A percentile compares a stretch with the other conserved stretches of the same genome.
Conservation (phyloP, 2,888 invertebrate species). For the Noctua pronuba region DNA sequence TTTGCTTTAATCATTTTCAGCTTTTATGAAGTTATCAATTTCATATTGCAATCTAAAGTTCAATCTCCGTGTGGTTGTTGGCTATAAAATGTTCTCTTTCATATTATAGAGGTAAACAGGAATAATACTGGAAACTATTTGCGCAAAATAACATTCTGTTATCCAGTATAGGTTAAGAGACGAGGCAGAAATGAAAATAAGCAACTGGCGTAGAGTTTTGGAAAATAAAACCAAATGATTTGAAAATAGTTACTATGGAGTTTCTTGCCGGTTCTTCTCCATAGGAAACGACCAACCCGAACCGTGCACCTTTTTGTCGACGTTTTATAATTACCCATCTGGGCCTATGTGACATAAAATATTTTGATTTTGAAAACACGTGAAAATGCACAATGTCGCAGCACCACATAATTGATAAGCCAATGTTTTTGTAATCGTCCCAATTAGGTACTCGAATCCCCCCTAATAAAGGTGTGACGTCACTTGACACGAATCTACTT, state of each 20-base stretch:
- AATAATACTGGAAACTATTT: background rate
- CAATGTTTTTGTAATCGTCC: slow-evolving; percentile 18
- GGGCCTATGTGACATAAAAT: too few relatives aligned
- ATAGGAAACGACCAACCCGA: too few relatives aligned
- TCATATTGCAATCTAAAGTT: background rate
- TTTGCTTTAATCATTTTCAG: background rate
- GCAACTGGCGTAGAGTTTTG: too few relatives aligned
- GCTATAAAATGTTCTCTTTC: background rate
- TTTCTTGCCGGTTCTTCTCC: too few relatives aligned
- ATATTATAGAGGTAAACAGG: background rate
- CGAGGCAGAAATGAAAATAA: background rate
- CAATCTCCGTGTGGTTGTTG: background rate
- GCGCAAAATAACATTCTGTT: background rate
- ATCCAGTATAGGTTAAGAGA: background rate
- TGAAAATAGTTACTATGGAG: too few relatives aligned
- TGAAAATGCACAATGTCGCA: too few relatives aligned
- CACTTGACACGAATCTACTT: slow-evolving; percentile 4
- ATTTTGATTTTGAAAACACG: too few relatives aligned
- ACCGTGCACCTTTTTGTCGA: too few relatives aligned
- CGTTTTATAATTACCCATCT: too few relatives aligned
- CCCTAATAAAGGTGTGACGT: slow-evolving; percentile 9
- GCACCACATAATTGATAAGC: background rate
- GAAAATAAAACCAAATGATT: too few relatives aligned
- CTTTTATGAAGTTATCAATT: background rate
- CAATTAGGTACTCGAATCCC: slow-evolving; percentile 8